Conservation (phyloP, 2,888 invertebrate genomes). For the Eucriotettix oculatus region DNA sequence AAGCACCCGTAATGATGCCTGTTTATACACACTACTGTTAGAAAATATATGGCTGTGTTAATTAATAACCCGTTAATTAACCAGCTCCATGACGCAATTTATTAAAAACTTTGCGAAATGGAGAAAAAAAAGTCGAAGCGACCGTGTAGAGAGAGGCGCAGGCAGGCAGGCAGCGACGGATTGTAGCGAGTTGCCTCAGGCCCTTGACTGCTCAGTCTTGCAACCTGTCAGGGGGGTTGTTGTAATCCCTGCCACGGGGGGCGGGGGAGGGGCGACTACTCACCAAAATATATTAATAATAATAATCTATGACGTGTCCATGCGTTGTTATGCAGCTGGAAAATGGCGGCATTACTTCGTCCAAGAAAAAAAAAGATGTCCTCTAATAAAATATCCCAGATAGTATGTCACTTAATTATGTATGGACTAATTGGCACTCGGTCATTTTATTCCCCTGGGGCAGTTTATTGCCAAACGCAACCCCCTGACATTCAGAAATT, state of each 20-base stretch:
- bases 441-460: no score
- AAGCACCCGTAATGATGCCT: constrained; percentile 1
- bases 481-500: no score
- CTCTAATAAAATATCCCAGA: no score
- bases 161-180: background rate
- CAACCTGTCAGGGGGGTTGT: background rate
- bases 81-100: constrained; percentile 6
- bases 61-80: constrained; percentile 10
- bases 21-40: constrained; percentile 4
- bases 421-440: no score
- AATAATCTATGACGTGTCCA: no score
- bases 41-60: constrained; percentile 8
- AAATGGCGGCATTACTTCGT: no score
- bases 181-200: background rate
- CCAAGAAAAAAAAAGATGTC: no score
- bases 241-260: background rate
- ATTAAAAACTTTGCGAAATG: background rate
- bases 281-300: no score
- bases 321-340: no score
- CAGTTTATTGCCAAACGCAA: no score
- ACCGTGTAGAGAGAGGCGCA: background rate
- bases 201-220: background rate
- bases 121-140: background rate
- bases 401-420: no score
- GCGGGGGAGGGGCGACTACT: no score